Conservation (phyloP, 2,888 invertebrate genomes). For the Scaptomyza parva region DNA sequence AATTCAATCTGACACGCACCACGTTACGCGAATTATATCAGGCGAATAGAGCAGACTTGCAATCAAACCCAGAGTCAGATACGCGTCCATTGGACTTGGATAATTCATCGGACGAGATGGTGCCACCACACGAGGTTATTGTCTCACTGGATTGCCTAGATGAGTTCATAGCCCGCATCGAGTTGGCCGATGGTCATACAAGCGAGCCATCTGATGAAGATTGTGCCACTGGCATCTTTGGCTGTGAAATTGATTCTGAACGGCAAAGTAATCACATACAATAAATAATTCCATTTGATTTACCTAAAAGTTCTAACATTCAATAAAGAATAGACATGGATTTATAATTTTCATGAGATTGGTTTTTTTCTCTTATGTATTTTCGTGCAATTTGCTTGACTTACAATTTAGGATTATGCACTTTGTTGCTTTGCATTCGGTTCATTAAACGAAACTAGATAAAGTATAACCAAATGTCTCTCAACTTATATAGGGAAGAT, state of each 20-base stretch:
- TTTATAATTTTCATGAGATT: conserved; percentile 18
- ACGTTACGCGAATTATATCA: conserved; percentile 82
- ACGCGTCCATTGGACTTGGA: background rate
- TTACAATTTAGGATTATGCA: conserved; percentile 48
- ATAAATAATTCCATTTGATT: background rate
- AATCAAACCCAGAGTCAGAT: background rate
- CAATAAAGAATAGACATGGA: conserved; percentile 2
- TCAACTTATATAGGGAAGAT: conserved; percentile 2
- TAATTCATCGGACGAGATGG: background rate
- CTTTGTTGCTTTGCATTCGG: conserved; percentile 27
- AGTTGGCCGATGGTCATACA: conserved; percentile 10
- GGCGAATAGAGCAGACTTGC: conserved; percentile 9
- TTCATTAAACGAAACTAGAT: conserved; percentile 6
- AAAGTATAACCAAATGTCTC: conserved; percentile 9
- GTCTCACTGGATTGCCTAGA: conserved; percentile 58
- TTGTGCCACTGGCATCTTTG: conserved; percentile 45
- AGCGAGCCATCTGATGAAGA: conserved; percentile 4
- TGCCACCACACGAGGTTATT: conserved; percentile 36
- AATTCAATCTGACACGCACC: conserved; percentile 81
- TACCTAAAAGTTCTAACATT: background rate
- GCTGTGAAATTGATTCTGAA: conserved; percentile 5
- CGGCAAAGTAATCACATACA: background rate
- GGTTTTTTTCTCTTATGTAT: background rate
- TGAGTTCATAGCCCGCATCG: conserved; percentile 53
- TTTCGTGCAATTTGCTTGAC: conserved; percentile 20